These are phyloP conservation scores for Ectemnius continuus DNA, from an alignment of 2,888 invertebrate genomes.

Conservation along the genomic window DNA sequence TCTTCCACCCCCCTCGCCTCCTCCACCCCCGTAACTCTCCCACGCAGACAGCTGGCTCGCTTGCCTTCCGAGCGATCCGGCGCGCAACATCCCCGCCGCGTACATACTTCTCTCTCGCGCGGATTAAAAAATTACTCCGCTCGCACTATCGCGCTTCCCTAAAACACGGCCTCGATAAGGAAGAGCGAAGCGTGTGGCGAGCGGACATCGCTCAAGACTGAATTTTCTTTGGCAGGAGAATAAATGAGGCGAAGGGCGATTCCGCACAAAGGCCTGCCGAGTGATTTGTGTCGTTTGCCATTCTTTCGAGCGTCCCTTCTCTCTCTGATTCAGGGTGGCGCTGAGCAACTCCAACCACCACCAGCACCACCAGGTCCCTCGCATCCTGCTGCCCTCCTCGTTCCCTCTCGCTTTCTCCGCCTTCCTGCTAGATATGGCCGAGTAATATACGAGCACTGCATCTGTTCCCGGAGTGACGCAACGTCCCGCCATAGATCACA, in stretches of 20 bases:
- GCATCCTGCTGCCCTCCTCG: slow-evolving; percentile 38
- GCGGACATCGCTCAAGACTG: slow-evolving; percentile 41
- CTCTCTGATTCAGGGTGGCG: too few relatives aligned
- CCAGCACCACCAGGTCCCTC: too few relatives aligned
- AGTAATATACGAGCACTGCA: slow-evolving; percentile 78
- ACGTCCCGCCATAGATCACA: slow-evolving; percentile 84
- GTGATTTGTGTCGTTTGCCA: slow-evolving; percentile 76
- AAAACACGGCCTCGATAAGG: too few relatives aligned
- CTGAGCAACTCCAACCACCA: too few relatives aligned
- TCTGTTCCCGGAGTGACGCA: slow-evolving; percentile 81
- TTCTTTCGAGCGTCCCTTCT: slow-evolving; percentile 68
- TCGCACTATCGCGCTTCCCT: too few relatives aligned
- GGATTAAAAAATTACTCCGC: background rate
- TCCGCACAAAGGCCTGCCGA: slow-evolving; percentile 69
- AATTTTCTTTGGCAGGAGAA: slow-evolving; percentile 51
- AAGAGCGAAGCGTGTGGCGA: too few relatives aligned
- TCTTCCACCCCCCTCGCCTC: slow-evolving; percentile 30
- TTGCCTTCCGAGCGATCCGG: slow-evolving; percentile 51
- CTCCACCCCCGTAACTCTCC: slow-evolving; percentile 25
- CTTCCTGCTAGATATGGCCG: slow-evolving; percentile 73
- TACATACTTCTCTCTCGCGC: slow-evolving; percentile 2
- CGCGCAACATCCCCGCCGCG: slow-evolving; percentile 48
- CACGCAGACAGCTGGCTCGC: slow-evolving; percentile 73
- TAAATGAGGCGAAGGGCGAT: slow-evolving; percentile 56
- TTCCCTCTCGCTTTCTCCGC: slow-evolving; percentile 36